These are phyloP conservation scores for Amyelois transitella DNA, from an alignment of 1,140 invertebrate species.

Conservation along the genomic window DNA sequence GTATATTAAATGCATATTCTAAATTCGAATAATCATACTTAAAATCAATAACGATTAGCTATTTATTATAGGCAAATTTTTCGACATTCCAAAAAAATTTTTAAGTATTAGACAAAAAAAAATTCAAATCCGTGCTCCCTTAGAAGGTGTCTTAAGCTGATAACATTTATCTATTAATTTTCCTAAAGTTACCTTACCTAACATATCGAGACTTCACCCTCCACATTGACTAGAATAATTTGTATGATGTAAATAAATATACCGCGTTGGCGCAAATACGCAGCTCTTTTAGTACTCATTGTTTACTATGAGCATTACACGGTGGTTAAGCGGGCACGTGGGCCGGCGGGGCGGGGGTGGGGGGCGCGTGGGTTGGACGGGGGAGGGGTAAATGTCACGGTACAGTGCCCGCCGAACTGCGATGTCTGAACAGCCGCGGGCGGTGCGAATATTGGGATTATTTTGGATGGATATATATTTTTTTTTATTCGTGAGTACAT, in stretches of 20 bases:
- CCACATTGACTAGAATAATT: no score
- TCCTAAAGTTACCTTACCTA: no score
- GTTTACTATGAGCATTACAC: conserved; percentile 21
- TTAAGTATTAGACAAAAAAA: no score
- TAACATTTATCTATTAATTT: no score
- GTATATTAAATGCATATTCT: no score
- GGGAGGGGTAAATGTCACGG: conserved; percentile 21
- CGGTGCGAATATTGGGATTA: neutral
- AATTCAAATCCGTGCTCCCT: no score
- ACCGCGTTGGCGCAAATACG: neutral
- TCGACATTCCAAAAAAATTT: no score
- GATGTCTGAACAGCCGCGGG: neutral
- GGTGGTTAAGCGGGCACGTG: conserved; percentile 20
- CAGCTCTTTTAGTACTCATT: conserved; percentile 9
- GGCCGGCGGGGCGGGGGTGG: conserved; percentile 2
- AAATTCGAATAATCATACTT: no score
- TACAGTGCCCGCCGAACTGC: conserved; percentile 3
- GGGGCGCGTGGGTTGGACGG: conserved; percentile 1
- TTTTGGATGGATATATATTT: neutral
- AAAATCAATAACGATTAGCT: no score
- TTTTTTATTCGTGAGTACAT: neutral
- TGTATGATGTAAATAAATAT: neutral
- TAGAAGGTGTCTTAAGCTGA: no score
- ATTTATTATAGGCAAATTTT: no score
- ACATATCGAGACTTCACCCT: no score